Percentiles rank a stretch among this genome's conserved stretches.
phyloP scores from a whole-genome alignment of 2,113 vertebrate species.

The Tylochromis polylepis region DNA sequence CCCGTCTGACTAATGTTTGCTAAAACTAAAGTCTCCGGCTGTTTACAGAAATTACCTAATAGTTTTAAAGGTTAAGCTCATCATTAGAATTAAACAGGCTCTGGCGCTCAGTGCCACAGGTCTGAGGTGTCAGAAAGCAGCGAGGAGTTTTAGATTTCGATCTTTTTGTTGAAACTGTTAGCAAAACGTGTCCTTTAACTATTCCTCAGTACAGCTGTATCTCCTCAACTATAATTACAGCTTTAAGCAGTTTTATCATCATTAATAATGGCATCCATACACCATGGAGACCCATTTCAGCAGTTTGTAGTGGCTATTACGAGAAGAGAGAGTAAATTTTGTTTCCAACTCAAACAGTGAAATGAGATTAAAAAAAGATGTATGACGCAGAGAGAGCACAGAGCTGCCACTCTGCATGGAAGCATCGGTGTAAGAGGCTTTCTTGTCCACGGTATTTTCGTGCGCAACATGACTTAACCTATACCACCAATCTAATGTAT shows the following conservation, averaged over 20 bases:
- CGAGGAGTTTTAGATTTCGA: background rate
- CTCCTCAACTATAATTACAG: background rate
- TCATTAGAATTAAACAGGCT: background rate
- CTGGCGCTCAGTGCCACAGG: background rate
- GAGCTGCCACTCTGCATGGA: background rate
- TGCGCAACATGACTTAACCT: slow-evolving; percentile 8
- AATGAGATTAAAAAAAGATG: slow-evolving; percentile 6
- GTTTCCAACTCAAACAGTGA: background rate
- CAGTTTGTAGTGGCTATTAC: background rate
- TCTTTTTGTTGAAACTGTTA: background rate
- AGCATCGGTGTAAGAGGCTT: slow-evolving; percentile 16
- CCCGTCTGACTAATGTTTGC: background rate
- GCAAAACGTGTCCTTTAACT: background rate
- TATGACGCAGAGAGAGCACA: background rate
- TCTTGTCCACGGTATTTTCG: background rate
- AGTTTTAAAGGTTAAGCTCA: background rate
- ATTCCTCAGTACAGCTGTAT: background rate
- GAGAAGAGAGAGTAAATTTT: background rate
- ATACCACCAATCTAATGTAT: background rate
- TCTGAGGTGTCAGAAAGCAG: background rate
- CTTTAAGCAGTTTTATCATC: background rate
- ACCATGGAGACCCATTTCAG: background rate
- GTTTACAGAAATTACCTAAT: background rate
- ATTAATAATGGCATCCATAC: background rate
- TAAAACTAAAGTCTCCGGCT: background rate